These are phyloP conservation scores for Merluccius polli DNA, from an alignment of 2,797 vertebrate species.

Conservation along the genomic window DNA sequence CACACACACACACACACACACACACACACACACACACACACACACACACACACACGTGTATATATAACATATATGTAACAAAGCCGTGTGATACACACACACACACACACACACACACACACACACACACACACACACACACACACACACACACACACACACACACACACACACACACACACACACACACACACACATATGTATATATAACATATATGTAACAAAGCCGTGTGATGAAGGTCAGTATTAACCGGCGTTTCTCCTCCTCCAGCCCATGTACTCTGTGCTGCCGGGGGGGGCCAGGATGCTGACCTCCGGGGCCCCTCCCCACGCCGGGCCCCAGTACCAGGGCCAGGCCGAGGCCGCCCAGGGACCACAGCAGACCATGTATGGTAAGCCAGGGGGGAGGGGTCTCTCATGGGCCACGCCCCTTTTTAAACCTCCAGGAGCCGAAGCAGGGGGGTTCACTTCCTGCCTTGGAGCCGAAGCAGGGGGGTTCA, in stretches of 20 bases:
- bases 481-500: neutral
- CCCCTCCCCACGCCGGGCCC: constrained; percentile 34
- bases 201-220: no score
- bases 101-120: no score
- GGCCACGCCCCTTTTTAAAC: neutral
- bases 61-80: no score
- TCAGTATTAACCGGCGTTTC: neutral
- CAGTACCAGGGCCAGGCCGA: constrained; percentile 47
- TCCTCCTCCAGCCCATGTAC: constrained; percentile 38
- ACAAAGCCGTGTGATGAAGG: no score
- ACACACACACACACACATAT: no score
- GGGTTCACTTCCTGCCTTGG: neutral
- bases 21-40: no score
- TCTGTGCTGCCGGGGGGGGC: constrained; percentile 48
- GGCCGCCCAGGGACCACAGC: constrained; percentile 38
- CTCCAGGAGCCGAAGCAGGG: neutral
- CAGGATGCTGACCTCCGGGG: constrained; percentile 43
- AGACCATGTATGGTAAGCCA: constrained; percentile 48
- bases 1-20: no score
- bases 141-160: no score
- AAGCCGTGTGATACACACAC: no score
- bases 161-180: no score
- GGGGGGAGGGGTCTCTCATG: neutral
- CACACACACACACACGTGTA: no score
- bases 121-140: no score